Evolutionary conservation across 2,797 vertebrate species (phyloP).

Genomic region (Urocyon cinereoargenteus): DNA sequence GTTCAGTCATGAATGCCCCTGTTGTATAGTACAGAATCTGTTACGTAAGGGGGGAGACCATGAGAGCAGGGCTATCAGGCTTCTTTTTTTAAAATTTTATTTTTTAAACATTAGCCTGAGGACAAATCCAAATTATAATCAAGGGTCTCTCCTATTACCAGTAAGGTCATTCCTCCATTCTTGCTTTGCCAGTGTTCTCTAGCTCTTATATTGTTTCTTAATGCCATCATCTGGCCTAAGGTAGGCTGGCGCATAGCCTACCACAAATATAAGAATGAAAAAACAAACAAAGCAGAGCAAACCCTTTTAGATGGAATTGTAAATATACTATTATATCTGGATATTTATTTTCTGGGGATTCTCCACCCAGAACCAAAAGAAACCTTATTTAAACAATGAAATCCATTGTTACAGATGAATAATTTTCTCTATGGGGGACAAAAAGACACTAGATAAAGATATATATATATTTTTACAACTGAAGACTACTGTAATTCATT

Average conservation of each 20-base stretch:
- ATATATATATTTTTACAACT: neutral
- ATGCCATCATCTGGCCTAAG: neutral
- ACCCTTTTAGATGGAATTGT: neutral
- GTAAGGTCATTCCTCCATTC: neutral
- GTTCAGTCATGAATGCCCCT: neutral
- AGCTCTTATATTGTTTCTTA: neutral
- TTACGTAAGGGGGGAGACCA: neutral
- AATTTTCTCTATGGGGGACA: neutral
- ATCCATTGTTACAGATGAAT: neutral
- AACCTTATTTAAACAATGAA: neutral
- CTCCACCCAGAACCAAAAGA: neutral
- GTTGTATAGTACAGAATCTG: neutral
- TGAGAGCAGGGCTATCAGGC: neutral
- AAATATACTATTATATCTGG: neutral
- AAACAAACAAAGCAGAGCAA: neutral
- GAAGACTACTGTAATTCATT: neutral
- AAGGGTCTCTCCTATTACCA: neutral
- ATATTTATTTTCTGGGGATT: neutral
- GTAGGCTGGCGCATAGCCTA: neutral
- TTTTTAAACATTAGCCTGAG: neutral
- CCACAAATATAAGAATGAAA: neutral
- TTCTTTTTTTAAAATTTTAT: neutral
- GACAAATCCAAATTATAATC: neutral
- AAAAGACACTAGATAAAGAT: neutral
- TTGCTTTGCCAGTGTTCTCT: neutral